Percentiles rank a stretch among this genome's conserved stretches.
Conservation (phyloP, 2,797 vertebrate species). For the Poecilia gillii region DNA sequence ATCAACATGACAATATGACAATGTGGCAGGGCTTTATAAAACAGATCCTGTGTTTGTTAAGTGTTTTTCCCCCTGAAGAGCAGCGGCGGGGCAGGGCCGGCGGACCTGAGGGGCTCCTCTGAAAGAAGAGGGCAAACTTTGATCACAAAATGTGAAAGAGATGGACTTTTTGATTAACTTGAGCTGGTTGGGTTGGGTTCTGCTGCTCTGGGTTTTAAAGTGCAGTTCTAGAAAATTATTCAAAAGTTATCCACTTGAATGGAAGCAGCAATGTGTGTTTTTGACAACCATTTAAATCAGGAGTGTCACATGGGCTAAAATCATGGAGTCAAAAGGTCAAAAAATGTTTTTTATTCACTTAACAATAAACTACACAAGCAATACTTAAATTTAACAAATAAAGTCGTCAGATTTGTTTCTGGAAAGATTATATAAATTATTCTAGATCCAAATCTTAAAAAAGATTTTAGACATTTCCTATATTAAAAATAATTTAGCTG, state of each 20-base stretch:
- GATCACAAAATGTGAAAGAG: slow-evolving; percentile 71
- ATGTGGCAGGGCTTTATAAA: slow-evolving; percentile 72
- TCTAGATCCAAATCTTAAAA: too few species aligned
- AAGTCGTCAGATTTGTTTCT: too few species aligned
- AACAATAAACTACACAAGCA: too few species aligned
- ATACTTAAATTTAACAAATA: too few species aligned
- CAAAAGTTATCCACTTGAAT: not conserved
- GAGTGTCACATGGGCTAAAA: too few species aligned
- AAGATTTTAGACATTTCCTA: too few species aligned
- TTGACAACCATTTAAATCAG: not conserved
- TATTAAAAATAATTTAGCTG: too few species aligned
- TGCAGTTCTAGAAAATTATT: not conserved
- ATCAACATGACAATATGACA: slow-evolving; percentile 85
- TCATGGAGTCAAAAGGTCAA: too few species aligned
- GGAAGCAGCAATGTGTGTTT: not conserved
- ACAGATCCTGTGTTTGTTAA: slow-evolving; percentile 84
- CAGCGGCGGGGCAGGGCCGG: slow-evolving; percentile 51
- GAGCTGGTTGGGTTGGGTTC: slow-evolving; percentile 11
- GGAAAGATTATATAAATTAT: too few species aligned
- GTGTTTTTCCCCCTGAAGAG: slow-evolving; percentile 73
- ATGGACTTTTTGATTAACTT: slow-evolving; percentile 71
- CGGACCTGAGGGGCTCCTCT: slow-evolving; percentile 60
- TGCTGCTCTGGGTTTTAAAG: not conserved
- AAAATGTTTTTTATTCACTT: too few species aligned
- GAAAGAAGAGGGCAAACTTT: slow-evolving; percentile 68